Evolutionary conservation across 1,140 invertebrate species (phyloP).

Genomic region (Meloidogyne exigua): DNA sequence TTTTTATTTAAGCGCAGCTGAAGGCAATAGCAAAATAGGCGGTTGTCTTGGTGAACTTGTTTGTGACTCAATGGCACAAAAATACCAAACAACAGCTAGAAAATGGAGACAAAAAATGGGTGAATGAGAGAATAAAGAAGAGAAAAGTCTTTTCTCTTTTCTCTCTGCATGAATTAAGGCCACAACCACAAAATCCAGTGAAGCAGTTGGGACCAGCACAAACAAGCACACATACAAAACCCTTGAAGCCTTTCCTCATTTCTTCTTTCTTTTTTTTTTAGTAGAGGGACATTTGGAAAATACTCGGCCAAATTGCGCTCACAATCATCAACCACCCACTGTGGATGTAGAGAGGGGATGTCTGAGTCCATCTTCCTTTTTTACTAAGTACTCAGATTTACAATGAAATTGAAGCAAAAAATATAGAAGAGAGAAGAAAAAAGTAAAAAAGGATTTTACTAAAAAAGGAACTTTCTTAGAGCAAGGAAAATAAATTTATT

Average conservation of each 20-base stretch:
- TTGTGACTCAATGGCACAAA: not conserved
- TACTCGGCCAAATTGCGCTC: not conserved
- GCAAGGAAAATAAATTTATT: not conserved
- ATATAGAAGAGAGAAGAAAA: no score
- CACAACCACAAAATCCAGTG: not conserved
- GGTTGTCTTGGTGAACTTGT: not conserved
- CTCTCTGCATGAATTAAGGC: not conserved
- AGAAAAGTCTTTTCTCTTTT: not conserved
- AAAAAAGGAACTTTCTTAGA: not conserved
- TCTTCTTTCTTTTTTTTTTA: not conserved
- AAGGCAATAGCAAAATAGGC: not conserved
- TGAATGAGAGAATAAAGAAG: not conserved
- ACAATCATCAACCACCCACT: not conserved
- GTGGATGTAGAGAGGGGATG: not conserved
- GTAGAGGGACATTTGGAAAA: not conserved
- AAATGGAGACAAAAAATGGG: not conserved
- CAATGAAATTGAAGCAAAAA: slow-evolving; percentile 5
- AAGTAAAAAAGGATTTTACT: not conserved
- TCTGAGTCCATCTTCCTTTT: slow-evolving; percentile 2
- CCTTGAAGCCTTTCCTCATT: not conserved
- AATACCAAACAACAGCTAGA: not conserved
- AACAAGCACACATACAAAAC: not conserved
- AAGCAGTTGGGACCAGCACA: not conserved
- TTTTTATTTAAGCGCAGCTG: not conserved
- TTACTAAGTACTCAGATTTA: not conserved